Conservation (phyloP, 2,113 vertebrate genomes). For the Dicrurus megarhynchus region DNA sequence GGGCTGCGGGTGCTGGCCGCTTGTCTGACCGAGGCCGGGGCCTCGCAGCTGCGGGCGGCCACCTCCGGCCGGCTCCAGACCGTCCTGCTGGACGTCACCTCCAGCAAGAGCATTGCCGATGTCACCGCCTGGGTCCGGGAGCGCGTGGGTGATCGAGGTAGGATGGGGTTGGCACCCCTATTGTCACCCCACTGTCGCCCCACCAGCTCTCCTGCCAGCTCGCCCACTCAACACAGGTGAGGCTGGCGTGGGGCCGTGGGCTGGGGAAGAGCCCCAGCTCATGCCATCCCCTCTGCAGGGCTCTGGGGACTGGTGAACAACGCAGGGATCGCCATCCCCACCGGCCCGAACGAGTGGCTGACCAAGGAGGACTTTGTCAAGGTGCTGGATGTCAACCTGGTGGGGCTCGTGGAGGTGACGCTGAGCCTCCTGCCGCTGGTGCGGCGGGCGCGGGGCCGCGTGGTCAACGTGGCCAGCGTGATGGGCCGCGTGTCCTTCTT, state of each 20-base stretch:
- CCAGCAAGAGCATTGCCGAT: conserved; percentile 66
- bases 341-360: conserved; percentile 59
- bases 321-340: conserved; percentile 47
- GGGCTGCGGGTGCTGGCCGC: conserved; percentile 81
- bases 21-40: conserved; percentile 78
- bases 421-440: conserved; percentile 80
- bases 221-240: fast-evolving
- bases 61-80: conserved; percentile 75
- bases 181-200: neutral
- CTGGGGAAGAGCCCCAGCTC: fast-evolving
- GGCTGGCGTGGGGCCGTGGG: fast-evolving
- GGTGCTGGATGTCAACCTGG: conserved; percentile 80
- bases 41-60: conserved; percentile 62
- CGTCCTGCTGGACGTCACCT: conserved; percentile 65
- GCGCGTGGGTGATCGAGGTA: conserved; percentile 79
- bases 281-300: conserved; percentile 46
- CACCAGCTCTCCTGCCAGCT: fast-evolving
- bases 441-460: conserved; percentile 71
- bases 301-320: conserved; percentile 88
- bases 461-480: conserved; percentile 80
- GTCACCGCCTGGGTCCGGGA: conserved; percentile 70
- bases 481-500: conserved; percentile 68
- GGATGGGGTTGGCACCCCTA: fast-evolving
- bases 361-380: conserved; percentile 73
- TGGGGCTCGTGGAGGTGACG: conserved; percentile 77